A percentile compares a stretch with the other conserved stretches of the same genome.
Conservation (phyloP, 2,888 invertebrate genomes). For the Cynaeus angustus region DNA sequence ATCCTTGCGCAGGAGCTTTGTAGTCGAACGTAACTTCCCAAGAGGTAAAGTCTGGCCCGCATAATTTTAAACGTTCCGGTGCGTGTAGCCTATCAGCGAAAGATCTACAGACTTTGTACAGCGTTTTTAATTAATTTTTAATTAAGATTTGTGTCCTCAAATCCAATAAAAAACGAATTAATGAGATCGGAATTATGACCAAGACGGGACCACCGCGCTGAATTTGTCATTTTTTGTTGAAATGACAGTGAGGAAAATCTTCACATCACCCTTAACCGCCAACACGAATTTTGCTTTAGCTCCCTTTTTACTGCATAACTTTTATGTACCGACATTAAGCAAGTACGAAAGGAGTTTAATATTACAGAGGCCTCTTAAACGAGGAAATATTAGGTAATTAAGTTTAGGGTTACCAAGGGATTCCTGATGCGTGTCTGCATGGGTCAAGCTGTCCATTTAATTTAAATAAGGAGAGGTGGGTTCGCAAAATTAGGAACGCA, state of each 20-base stretch:
- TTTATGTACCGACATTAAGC: slow-evolving; percentile 10
- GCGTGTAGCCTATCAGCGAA: slow-evolving; percentile 54
- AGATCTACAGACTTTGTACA: slow-evolving; percentile 52
- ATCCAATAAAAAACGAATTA: slow-evolving; percentile 29
- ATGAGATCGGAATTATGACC: slow-evolving; percentile 23
- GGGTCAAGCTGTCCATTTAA: slow-evolving; percentile 49
- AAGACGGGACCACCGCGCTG: background rate
- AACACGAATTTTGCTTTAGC: slow-evolving; percentile 12
- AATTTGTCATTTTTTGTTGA: too few relatives aligned
- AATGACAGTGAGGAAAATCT: too few relatives aligned
- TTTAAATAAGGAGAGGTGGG: slow-evolving; percentile 45
- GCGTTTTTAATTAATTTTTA: slow-evolving; percentile 57
- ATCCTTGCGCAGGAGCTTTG: slow-evolving; percentile 26
- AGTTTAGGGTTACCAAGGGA: slow-evolving; percentile 34
- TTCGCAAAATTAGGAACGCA: slow-evolving; percentile 49
- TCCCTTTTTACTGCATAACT: slow-evolving; percentile 5
- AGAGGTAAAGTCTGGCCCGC: slow-evolving; percentile 27
- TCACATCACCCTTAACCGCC: too few relatives aligned
- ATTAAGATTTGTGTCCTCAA: slow-evolving; percentile 52
- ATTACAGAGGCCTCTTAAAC: slow-evolving; percentile 25
- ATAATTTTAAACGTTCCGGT: slow-evolving; percentile 36
- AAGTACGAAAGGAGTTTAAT: slow-evolving; percentile 21
- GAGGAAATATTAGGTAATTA: slow-evolving; percentile 37
- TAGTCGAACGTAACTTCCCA: slow-evolving; percentile 9
- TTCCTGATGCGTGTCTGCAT: slow-evolving; percentile 34